phyloP scores from a whole-genome alignment of 2,797 vertebrate species.

The Chanos chanos region DNA sequence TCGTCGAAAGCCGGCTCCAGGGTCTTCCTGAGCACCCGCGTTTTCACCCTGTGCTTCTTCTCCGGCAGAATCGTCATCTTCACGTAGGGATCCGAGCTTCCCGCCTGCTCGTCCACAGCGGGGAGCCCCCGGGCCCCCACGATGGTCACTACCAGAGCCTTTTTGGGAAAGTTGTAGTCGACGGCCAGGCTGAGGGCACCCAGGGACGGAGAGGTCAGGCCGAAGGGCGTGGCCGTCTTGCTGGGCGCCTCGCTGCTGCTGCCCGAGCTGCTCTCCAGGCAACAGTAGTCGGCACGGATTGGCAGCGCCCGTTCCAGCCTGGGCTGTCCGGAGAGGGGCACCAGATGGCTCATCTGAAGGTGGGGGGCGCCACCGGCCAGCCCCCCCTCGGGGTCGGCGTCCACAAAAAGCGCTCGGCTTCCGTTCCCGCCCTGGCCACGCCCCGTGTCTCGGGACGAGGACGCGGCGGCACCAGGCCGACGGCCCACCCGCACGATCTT shows the following conservation, averaged over 20 bases:
- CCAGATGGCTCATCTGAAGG: slow-evolving; percentile 74
- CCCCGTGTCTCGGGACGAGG: slow-evolving; percentile 15
- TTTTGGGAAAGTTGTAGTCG: slow-evolving; percentile 98
- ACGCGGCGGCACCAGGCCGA: slow-evolving; percentile 12
- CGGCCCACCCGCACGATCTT: slow-evolving; percentile 76
- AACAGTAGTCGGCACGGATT: slow-evolving; percentile 78
- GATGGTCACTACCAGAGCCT: slow-evolving; percentile 90
- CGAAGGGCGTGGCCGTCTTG: slow-evolving; percentile 81
- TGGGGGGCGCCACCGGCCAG: slow-evolving; percentile 60
- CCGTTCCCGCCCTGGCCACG: neutral
- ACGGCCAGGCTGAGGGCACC: slow-evolving; percentile 85
- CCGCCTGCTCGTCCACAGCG: slow-evolving; percentile 85
- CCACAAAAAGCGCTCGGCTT: slow-evolving; percentile 60
- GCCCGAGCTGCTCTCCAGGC: slow-evolving; percentile 76
- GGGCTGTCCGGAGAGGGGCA: slow-evolving; percentile 50
- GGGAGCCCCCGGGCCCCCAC: slow-evolving; percentile 87
- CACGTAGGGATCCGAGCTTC: slow-evolving; percentile 90
- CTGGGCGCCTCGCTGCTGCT: slow-evolving; percentile 74
- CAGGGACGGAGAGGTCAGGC: slow-evolving; percentile 66
- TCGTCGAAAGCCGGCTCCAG: slow-evolving; percentile 92
- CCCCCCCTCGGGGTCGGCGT: slow-evolving; percentile 65
- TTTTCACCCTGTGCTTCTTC: slow-evolving; percentile 95
- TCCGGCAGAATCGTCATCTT: slow-evolving; percentile 97
- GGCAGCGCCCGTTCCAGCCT: slow-evolving; percentile 73
- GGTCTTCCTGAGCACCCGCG: slow-evolving; percentile 90